Evolutionary conservation across 1,140 invertebrate genomes (phyloP), one percentile per base, ranked within the genome.

Genomic region (Zaprionus ghesquierei): DNA sequence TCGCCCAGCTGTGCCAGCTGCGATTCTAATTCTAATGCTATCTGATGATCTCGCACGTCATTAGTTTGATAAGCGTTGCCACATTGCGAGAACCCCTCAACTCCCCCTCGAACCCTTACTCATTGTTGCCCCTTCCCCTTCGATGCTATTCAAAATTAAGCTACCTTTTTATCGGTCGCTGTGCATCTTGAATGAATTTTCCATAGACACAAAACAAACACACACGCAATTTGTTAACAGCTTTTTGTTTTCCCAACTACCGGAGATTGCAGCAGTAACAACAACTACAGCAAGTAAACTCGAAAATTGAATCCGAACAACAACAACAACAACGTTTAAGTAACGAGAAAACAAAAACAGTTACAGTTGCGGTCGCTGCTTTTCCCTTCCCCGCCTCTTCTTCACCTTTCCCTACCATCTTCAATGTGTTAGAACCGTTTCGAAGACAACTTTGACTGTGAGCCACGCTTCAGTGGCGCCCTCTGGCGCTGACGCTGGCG

Each of bases 221-320:
- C 44, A 63, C 93, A 58, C 44, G 54, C 79, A 89, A 84, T 89
- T 80, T 87, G 84, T 84, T 89, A 90, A 89, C 77, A 75, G 84
- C 61, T 81, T 82, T 90, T 79, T 75, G 69, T 78, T 90, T 85
- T 72, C 86, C 53, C 76, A 79, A 68, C 72, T 72, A 70, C 85
- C 86, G 86, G 86, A 89, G 86, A 89, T 89, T 89, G 85, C 85
- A 85, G 70, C 74, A 73, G 65, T 31, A 71, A 53, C 55, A 64
- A 46, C 61, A 77, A 78, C 75, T 82, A 53, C 31, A 50, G 51
- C 25, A 65, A 53, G 73, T 69, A 54, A 72, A 77, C 63, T 77
- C 74, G 79, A 29, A 29, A 69, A 71, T 20, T 35, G 35, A 54
- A 51, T 44, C n/a, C 29, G 56, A 58, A 63, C 54, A 66, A 60